Conservation (phyloP, 2,113 vertebrate genomes). For the Sarotherodon lohbergeri region DNA sequence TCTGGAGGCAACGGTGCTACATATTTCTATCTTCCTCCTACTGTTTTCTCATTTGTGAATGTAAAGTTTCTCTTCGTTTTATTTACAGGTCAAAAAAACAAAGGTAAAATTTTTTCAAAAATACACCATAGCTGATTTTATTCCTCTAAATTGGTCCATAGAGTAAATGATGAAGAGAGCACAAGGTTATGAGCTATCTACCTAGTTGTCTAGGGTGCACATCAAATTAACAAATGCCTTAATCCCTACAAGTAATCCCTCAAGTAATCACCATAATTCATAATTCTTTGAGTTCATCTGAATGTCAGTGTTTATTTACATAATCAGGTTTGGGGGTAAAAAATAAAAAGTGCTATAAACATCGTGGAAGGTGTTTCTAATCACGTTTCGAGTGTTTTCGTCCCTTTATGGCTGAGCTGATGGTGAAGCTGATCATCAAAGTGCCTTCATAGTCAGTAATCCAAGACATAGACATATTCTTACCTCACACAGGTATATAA, state of each 20-base stretch:
- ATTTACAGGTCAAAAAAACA: slow-evolving; percentile 56
- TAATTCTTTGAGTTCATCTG: slow-evolving; percentile 37
- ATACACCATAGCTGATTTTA: slow-evolving; percentile 25
- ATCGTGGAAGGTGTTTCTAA: slow-evolving; percentile 14
- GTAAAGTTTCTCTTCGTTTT: background rate
- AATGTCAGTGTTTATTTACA: slow-evolving; percentile 63
- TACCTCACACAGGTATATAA: background rate
- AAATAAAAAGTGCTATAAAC: background rate
- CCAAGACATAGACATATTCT: background rate
- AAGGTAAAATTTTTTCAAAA: slow-evolving; percentile 21
- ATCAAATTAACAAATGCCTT: slow-evolving; percentile 48
- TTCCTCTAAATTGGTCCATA: slow-evolving; percentile 37
- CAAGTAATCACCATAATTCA: slow-evolving; percentile 32
- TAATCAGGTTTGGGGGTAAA: background rate
- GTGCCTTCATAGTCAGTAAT: background rate
- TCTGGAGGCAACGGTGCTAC: slow-evolving; percentile 36
- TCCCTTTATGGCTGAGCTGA: background rate
- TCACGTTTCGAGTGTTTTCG: background rate
- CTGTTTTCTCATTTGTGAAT: background rate
- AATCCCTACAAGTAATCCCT: slow-evolving; percentile 37
- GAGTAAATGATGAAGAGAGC: slow-evolving; percentile 24
- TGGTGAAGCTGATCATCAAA: background rate
- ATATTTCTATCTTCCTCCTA: slow-evolving; percentile 11
- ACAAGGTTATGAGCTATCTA: slow-evolving; percentile 14
- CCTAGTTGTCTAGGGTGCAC: slow-evolving; percentile 18